Conservation (phyloP, 2,888 invertebrate species). For the Branchipolynoe longqiensis region DNA sequence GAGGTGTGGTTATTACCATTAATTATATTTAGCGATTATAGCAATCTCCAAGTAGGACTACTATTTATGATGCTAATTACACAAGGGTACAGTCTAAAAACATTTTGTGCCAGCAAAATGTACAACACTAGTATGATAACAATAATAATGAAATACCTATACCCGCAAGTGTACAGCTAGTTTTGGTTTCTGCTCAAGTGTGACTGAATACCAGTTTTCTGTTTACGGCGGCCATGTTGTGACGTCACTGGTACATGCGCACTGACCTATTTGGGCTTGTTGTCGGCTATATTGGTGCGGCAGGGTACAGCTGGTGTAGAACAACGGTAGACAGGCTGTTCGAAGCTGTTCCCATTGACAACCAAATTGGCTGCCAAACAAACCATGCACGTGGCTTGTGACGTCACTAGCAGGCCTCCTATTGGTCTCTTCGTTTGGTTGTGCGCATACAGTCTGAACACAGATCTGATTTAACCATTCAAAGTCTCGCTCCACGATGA, state of each 20-base stretch:
- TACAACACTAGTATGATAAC: conserved; percentile 27
- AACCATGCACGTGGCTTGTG: conserved; percentile 15
- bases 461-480: conserved; percentile 44
- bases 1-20: not conserved
- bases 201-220: conserved; percentile 48
- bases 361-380: too few relatives aligned
- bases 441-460: conserved; percentile 48
- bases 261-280: too few relatives aligned
- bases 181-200: conserved; percentile 43
- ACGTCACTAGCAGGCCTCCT: conserved; percentile 35
- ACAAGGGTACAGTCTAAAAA: conserved; percentile 22
- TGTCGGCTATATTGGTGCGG: too few relatives aligned
- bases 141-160: conserved; percentile 19
- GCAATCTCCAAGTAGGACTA: conserved; percentile 14
- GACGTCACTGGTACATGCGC: not conserved
- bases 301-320: too few relatives aligned
- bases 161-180: conserved; percentile 45
- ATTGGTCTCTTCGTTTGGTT: conserved; percentile 45
- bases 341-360: too few relatives aligned
- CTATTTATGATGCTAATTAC: not conserved
- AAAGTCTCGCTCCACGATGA: conserved; percentile 17
- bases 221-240: not conserved
- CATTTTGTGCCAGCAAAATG: conserved; percentile 57
- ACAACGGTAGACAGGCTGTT: too few relatives aligned
- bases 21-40: conserved; percentile 28